These are phyloP conservation scores for Glaucopsyche alexis DNA, from an alignment of 2,888 invertebrate genomes.

Conservation along the genomic window DNA sequence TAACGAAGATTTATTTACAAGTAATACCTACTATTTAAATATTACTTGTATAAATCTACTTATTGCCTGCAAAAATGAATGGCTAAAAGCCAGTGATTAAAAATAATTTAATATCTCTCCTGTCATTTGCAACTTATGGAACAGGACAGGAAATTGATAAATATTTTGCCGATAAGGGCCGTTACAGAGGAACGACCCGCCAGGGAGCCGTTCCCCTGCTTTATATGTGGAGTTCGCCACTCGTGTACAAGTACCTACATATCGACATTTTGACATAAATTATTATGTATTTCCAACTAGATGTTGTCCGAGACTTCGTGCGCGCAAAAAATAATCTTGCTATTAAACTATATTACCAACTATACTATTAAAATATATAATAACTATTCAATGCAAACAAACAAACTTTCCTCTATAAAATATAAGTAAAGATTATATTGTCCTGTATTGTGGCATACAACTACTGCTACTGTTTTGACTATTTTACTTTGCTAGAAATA, in stretches of 20 bases:
- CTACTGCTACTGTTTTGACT: too few relatives aligned
- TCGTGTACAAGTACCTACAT: neutral
- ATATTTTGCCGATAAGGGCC: slow-evolving; percentile 57
- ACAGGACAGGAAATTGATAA: slow-evolving; percentile 61
- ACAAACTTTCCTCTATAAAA: too few relatives aligned
- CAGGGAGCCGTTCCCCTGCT: slow-evolving; percentile 53
- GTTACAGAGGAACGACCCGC: slow-evolving; percentile 49
- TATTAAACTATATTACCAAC: too few relatives aligned
- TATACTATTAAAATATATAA: too few relatives aligned
- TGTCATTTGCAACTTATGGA: slow-evolving; percentile 43
- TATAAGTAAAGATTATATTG: too few relatives aligned
- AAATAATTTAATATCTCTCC: neutral
- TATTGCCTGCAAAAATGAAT: neutral
- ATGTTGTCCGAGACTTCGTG: too few relatives aligned
- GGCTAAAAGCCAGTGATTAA: neutral
- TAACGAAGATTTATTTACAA: too few relatives aligned
- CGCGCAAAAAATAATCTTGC: too few relatives aligned
- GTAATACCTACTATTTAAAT: too few relatives aligned
- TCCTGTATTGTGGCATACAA: too few relatives aligned
- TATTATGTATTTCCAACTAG: neutral
- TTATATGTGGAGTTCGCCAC: slow-evolving; percentile 43
- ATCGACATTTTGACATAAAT: neutral
- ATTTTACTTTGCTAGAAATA: too few relatives aligned
- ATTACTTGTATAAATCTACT: neutral
- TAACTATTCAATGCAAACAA: too few relatives aligned